These are phyloP conservation scores for Priocnemis perturbator DNA, from an alignment of 2,888 invertebrate species.

Conservation along the genomic window DNA sequence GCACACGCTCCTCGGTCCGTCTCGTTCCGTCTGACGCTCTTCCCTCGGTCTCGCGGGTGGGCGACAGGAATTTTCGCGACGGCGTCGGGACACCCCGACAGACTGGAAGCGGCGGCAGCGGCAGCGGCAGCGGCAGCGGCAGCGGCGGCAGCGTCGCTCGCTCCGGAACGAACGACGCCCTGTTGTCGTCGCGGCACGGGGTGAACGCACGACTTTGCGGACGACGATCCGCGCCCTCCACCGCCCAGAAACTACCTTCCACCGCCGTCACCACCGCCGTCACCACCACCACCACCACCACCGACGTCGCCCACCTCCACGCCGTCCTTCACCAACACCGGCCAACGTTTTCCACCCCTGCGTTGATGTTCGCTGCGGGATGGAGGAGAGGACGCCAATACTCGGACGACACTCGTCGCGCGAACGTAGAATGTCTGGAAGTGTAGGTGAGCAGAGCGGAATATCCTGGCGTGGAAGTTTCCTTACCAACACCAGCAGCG, in stretches of 20 bases:
- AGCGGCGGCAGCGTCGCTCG: conserved; percentile 52
- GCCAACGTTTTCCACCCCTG: conserved; percentile 3
- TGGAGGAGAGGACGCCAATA: no score
- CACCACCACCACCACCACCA: conserved; percentile 18
- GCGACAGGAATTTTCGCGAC: neutral
- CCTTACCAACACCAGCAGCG: no score
- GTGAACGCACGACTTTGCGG: conserved; percentile 74
- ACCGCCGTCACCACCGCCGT: conserved; percentile 52
- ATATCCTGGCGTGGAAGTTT: no score
- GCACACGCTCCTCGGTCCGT: neutral
- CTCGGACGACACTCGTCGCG: no score
- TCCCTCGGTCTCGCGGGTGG: neutral
- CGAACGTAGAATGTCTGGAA: no score
- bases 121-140: no score
- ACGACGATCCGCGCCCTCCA: conserved; percentile 68
- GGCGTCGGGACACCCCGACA: conserved; percentile 3
- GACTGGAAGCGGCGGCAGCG: conserved; percentile 38
- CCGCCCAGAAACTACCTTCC: conserved; percentile 66
- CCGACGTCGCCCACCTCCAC: conserved; percentile 52
- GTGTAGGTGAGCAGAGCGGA: no score
- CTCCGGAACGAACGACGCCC: conserved; percentile 68
- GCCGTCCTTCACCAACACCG: conserved; percentile 18
- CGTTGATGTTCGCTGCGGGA: neutral
- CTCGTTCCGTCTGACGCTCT: neutral
- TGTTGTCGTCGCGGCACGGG: conserved; percentile 72